Conservation (phyloP, 1,140 invertebrate genomes). For the Drosophila ohnishii region DNA sequence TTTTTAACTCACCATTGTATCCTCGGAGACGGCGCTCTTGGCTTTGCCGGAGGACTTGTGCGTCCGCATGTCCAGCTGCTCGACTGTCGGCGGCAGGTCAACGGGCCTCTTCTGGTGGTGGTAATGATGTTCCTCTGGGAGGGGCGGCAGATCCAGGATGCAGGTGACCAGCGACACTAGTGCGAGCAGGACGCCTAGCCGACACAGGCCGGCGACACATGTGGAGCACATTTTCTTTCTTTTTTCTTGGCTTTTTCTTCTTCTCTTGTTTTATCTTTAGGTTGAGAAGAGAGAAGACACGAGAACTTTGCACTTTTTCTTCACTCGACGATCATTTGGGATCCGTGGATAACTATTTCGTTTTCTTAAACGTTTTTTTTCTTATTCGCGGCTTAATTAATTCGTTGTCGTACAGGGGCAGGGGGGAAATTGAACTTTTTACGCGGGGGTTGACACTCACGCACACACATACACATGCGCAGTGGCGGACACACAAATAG, state of each 20-base stretch:
- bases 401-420: constrained; percentile 31
- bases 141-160: constrained; percentile 20
- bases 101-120: constrained; percentile 14
- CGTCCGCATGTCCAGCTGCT: constrained; percentile 15
- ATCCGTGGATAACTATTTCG: constrained; percentile 24
- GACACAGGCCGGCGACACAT: constrained; percentile 42
- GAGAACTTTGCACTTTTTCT: constrained; percentile 30
- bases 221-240: constrained; percentile 60
- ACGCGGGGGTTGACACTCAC: constrained; percentile 46
- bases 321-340: constrained; percentile 21
- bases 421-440: constrained; percentile 43
- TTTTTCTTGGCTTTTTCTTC: constrained; percentile 15
- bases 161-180: constrained; percentile 1
- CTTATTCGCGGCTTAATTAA: constrained; percentile 30
- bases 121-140: constrained; percentile 12
- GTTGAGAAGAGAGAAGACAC: constrained; percentile 10
- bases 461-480: constrained; percentile 55
- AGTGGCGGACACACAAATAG: constrained; percentile 42
- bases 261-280: not conserved
- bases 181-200: constrained; percentile 15
- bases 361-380: constrained; percentile 5
- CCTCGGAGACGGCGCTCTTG: constrained; percentile 48
- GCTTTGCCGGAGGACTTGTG: constrained; percentile 12
- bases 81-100: not conserved
- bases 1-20: constrained; percentile 52